phyloP scores from a whole-genome alignment of 64 coral and sea anemone species.

The Actinia tenebrosa region DNA sequence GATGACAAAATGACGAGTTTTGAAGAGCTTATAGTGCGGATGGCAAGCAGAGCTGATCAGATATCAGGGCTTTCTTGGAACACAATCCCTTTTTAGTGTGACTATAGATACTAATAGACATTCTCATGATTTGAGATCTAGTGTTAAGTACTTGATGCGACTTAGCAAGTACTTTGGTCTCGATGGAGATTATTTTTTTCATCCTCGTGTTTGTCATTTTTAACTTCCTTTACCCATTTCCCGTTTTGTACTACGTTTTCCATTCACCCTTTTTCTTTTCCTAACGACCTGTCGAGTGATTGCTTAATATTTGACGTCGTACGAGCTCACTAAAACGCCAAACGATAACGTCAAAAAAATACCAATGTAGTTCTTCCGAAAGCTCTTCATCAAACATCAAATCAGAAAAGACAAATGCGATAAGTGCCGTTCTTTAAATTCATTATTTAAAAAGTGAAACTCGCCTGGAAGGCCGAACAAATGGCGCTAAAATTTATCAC shows the following conservation, averaged over 20 bases:
- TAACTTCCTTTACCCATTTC: background rate
- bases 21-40: background rate
- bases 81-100: background rate
- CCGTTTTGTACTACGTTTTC: background rate
- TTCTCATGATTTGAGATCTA: background rate
- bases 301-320: background rate
- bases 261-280: background rate
- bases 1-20: background rate
- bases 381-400: constrained; percentile 15
- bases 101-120: background rate
- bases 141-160: background rate
- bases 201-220: background rate
- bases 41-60: background rate
- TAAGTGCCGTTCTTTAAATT: background rate
- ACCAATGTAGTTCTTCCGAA: background rate
- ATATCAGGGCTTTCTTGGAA: background rate
- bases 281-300: background rate
- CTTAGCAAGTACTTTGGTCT: background rate
- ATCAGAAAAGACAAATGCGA: background rate
- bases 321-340: background rate
- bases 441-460: background rate
- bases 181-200: background rate
- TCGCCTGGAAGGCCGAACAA: background rate
- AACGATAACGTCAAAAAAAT: background rate
- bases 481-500: background rate